Base-by-base conservation (phyloP, 2,888 invertebrate species). In the Hyalella azteca region DNA sequence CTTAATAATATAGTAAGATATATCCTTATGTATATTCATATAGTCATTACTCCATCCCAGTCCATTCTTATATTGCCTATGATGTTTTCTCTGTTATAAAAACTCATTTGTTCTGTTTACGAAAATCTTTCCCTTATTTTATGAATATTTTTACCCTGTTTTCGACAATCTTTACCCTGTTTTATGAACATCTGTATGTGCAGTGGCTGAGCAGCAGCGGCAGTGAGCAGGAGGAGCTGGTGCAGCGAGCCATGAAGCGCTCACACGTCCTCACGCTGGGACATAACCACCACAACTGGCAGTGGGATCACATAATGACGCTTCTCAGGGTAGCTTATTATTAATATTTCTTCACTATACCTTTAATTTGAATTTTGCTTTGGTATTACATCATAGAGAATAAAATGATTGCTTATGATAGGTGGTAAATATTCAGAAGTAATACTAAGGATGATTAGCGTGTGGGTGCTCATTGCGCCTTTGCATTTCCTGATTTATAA, bases 141-240 rank as follows among this genome's bases (percentile, higher is more conserved):
- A 11, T 19, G 11, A 48, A 15, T 15, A 15, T 48, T 48, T 48
- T 13, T 48, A 48, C 11, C 19, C 19, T 48, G 11, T 19, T 15
- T 15, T 48, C 19, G 11, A 15, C 19, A 48, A 48, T 48, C 48
- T 48, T 19, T 15, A 15, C 11, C 13, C 48, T 48, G 15, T 48
- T 19, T 15, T 48, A 11, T 48, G 2, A 60, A n/a, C 22, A 40
- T 5, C 26, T 50, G 7, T 54, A 15, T 49, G 59, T 50, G 13
- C 78, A 82, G 83, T 83, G 83, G 83, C 78, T 81, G 75, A n/a
- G 45, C 36, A 22, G 59, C 1, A 39, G n/a, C 36, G 66, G 66
- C 39, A 83, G 77, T 60, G 83, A 83, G 60, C 83, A 83, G 4
- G 83, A 83, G 29, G 83, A 83, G 45, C 41, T 83, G 7, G 81